Evolutionary conservation across 2,797 vertebrate genomes (phyloP), one percentile per base, ranked within the genome.

Genomic region (Crax fasciolata): DNA sequence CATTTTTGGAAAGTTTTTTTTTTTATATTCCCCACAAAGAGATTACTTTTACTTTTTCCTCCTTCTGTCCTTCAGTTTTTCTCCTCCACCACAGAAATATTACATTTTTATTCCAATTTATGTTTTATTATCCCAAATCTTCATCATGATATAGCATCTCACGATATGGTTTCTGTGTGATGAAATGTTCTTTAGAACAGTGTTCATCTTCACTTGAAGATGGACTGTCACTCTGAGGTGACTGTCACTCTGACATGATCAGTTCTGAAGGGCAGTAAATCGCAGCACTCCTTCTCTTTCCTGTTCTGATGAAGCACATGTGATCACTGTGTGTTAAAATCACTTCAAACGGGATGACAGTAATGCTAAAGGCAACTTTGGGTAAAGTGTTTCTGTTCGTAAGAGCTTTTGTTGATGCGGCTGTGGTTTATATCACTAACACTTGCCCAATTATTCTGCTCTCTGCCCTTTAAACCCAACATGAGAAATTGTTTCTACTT

Each of bases 121-220:
- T 65, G 52, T 11, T 6, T 58, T 66, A 11, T 59, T 30, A 6
- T 62, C 39, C 21, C n/a, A 73, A 67, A 32, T 8, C 35, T 67
- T 70, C 28, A 8, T 13, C 14, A 1, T 1, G 8, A 9, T 20
- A 8, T 0, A 59, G 52, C 1, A 0, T 75, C 21, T 4, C 5
- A 46, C 18, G 75, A 52, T 20, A 14, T 13, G 80, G 7, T 23
- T 63, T 63, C 25, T 43, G 41, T 20, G 44, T 32, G 27, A 16
- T 5, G 10, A 72, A 76, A 57, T 1, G 2, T 9, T 41, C 62
- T 62, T 20, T 16, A 41, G 5, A 10, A 13, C 18, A 48, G 57
- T 16, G 32, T 24, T 71, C 11, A 3, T 63, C 51, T 35, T 35
- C 28, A 5, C 14, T 68, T 48, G 32, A 58, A 65, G 43, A 46